Evolutionary conservation across 2,113 vertebrate species (phyloP).

Genomic region (Paraplagusia blochii): DNA sequence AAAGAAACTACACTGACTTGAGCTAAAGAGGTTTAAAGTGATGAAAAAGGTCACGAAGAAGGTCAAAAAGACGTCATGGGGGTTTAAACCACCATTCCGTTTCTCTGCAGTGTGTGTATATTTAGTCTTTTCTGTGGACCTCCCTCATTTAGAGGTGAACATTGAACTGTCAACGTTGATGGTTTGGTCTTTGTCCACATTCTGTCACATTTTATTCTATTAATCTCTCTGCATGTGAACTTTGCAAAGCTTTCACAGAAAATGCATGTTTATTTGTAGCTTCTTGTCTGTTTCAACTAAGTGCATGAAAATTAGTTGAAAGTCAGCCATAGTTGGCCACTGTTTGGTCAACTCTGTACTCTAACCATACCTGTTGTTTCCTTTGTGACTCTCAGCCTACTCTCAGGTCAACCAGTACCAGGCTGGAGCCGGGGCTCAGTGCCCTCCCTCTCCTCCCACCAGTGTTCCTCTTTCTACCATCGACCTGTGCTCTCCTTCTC

Average conservation of each 20-base stretch:
- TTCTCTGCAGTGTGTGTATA: no score
- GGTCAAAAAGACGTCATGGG: no score
- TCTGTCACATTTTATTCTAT: neutral
- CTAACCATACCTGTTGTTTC: constrained; percentile 59
- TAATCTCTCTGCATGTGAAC: constrained; percentile 11
- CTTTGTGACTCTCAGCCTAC: constrained; percentile 80
- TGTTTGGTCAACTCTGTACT: constrained; percentile 10
- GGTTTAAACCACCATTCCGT: no score
- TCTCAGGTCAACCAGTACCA: constrained; percentile 83
- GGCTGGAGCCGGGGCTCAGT: constrained; percentile 84
- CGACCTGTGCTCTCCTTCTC: constrained; percentile 71
- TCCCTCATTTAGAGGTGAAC: no score
- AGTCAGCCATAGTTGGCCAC: no score
- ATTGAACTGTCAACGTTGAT: no score
- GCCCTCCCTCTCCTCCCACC: constrained; percentile 70
- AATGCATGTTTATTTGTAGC: neutral
- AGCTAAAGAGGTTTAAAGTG: no score
- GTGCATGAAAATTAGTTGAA: constrained; percentile 44
- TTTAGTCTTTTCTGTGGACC: no score
- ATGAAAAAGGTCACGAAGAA: no score
- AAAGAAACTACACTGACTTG: no score
- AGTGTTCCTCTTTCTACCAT: constrained; percentile 65
- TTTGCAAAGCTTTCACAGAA: no score
- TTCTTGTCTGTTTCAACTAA: constrained; percentile 1
- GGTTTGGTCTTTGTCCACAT: no score